These are phyloP conservation scores for Fregata magnificens DNA, from an alignment of 2,113 vertebrate species.

Conservation along the genomic window DNA sequence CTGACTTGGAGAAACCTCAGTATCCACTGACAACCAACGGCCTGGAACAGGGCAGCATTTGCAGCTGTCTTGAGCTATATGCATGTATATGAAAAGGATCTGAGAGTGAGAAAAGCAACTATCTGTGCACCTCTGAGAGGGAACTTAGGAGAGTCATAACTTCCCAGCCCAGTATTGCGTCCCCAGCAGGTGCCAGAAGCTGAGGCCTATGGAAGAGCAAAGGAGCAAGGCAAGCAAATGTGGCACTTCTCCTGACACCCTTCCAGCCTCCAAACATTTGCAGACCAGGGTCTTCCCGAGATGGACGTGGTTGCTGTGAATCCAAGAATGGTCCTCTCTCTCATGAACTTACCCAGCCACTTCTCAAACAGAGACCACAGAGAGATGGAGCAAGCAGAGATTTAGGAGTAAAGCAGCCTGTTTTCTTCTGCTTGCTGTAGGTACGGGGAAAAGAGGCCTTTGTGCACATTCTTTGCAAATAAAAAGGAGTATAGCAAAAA, in stretches of 20 bases:
- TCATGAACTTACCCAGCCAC: not conserved
- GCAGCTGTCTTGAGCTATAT: not conserved
- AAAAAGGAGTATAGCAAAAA: not conserved
- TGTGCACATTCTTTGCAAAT: not conserved
- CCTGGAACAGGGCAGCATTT: not conserved
- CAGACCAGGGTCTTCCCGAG: not conserved
- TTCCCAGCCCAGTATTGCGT: not conserved
- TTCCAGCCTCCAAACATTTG: not conserved
- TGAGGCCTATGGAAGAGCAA: not conserved
- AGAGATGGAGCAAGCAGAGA: not conserved
- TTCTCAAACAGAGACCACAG: not conserved
- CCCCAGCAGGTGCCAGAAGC: not conserved
- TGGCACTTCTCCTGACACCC: not conserved
- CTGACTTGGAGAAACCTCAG: not conserved
- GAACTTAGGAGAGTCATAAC: not conserved
- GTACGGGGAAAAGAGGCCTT: not conserved
- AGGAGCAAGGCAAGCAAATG: not conserved
- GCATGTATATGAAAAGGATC: not conserved
- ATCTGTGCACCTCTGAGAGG: not conserved
- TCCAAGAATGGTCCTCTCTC: not conserved
- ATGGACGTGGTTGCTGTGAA: not conserved
- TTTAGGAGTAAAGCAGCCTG: not conserved
- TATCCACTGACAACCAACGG: rapidly evolving
- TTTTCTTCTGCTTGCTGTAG: not conserved
- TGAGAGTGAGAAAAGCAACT: not conserved